Evolutionary conservation across 2,113 vertebrate genomes (phyloP).

Genomic region (Rhynchomys soricoides): DNA sequence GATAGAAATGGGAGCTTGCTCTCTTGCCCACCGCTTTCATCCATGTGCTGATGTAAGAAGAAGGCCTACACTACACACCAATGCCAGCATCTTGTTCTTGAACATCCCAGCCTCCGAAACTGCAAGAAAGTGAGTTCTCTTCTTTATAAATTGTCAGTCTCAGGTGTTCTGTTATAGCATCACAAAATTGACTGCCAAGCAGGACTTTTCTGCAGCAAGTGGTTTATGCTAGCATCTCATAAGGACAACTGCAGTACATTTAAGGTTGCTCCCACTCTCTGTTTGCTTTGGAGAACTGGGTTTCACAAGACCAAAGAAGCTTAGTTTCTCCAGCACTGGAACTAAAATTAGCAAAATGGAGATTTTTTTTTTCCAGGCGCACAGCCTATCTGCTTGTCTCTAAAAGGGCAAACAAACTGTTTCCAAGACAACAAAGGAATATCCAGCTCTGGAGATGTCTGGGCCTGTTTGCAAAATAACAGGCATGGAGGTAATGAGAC

Average conservation of each 20-base stretch:
- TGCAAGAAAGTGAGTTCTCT: background rate
- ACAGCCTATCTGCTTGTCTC: constrained; percentile 19
- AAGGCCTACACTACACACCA: background rate
- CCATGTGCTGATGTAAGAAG: background rate
- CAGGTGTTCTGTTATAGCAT: background rate
- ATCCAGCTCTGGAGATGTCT: background rate
- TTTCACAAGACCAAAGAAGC: background rate
- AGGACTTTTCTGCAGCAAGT: background rate
- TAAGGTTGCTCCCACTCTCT: background rate
- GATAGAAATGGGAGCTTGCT: background rate
- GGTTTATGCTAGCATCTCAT: background rate
- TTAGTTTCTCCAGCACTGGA: background rate
- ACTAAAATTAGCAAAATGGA: constrained; percentile 48
- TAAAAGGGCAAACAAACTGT: constrained; percentile 67
- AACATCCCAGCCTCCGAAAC: background rate
- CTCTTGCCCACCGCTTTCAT: background rate
- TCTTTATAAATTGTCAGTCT: background rate
- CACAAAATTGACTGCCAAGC: no score
- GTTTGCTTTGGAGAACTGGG: constrained; percentile 1
- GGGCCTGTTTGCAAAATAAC: background rate
- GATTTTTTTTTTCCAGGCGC: constrained; percentile 23
- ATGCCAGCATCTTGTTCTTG: background rate
- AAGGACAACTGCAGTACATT: background rate
- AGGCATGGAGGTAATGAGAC: background rate
- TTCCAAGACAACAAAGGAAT: constrained; percentile 69